Percentiles rank a stretch among this genome's conserved stretches.
Conservation (phyloP, 2,888 invertebrate species). For the Pyrrhosoma nymphula region DNA sequence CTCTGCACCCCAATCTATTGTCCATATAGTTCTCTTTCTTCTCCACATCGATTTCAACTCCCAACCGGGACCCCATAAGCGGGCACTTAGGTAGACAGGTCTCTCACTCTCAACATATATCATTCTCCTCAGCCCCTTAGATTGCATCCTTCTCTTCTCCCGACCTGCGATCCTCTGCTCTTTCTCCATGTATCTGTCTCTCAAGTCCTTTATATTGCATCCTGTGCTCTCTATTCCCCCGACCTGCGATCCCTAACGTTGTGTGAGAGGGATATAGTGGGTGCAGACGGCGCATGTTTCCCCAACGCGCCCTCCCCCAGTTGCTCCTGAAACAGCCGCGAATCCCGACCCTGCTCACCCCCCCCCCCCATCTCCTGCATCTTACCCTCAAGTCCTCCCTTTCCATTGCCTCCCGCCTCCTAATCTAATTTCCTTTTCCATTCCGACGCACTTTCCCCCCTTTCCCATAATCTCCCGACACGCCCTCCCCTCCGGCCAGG, state of each 20-base stretch:
- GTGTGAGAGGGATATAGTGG: neutral
- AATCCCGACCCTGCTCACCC: neutral
- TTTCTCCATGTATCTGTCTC: neutral
- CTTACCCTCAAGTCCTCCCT: neutral
- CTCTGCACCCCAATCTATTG: neutral
- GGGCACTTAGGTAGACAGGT: neutral
- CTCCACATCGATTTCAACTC: neutral
- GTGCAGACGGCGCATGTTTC: neutral
- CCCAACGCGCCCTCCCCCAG: neutral
- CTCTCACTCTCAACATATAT: too few species aligned
- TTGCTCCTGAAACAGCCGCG: neutral
- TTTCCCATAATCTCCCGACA: neutral
- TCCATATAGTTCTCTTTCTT: neutral
- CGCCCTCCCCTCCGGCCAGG: neutral
- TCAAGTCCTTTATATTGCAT: neutral
- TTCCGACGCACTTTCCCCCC: neutral
- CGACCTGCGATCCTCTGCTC: too few species aligned
- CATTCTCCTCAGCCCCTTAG: neutral
- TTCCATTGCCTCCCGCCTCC: neutral
- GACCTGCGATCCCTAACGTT: neutral
- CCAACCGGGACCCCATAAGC: neutral
- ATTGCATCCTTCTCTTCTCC: neutral
- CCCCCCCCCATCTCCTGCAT: too few species aligned
- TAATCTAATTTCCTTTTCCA: slow-evolving; percentile 28
- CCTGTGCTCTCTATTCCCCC: neutral